Evolutionary conservation across 2,888 invertebrate species (phyloP).

Genomic region (Hypercompe scribonia): DNA sequence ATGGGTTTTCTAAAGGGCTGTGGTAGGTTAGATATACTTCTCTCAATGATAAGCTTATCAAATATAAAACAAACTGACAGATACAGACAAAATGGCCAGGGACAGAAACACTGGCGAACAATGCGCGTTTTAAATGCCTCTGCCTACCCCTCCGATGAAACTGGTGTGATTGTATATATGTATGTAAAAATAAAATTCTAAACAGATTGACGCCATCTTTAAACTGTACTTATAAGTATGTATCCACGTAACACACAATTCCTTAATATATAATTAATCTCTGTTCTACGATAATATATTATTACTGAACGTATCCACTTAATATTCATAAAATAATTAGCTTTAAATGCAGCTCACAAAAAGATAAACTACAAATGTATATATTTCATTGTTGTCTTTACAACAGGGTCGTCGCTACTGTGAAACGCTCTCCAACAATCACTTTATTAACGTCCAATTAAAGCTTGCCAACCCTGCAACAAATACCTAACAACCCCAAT

Average conservation of each 20-base stretch:
- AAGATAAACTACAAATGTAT: not conserved
- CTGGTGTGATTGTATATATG: too few species aligned
- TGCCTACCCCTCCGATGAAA: too few species aligned
- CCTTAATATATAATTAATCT: not conserved
- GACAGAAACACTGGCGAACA: too few species aligned
- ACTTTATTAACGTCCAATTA: slow-evolving; percentile 57
- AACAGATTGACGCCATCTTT: too few species aligned
- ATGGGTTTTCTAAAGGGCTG: too few species aligned
- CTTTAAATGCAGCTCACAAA: not conserved
- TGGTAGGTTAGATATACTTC: too few species aligned
- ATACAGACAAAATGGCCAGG: too few species aligned
- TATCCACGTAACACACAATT: not conserved
- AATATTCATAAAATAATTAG: slow-evolving; percentile 4
- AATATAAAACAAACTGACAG: too few species aligned
- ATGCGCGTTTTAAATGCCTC: too few species aligned
- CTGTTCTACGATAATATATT: not conserved
- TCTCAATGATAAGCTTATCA: too few species aligned
- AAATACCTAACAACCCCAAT: slow-evolving; percentile 68
- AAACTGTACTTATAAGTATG: too few species aligned
- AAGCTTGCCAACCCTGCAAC: slow-evolving; percentile 40
- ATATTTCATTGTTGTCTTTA: not conserved
- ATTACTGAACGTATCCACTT: not conserved
- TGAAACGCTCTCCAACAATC: slow-evolving; percentile 36
- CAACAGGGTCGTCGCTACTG: slow-evolving; percentile 14
- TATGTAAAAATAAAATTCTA: too few species aligned